These are phyloP conservation scores for Synanthedon andrenaeformis DNA, from an alignment of 2,888 invertebrate species.

Conservation along the genomic window DNA sequence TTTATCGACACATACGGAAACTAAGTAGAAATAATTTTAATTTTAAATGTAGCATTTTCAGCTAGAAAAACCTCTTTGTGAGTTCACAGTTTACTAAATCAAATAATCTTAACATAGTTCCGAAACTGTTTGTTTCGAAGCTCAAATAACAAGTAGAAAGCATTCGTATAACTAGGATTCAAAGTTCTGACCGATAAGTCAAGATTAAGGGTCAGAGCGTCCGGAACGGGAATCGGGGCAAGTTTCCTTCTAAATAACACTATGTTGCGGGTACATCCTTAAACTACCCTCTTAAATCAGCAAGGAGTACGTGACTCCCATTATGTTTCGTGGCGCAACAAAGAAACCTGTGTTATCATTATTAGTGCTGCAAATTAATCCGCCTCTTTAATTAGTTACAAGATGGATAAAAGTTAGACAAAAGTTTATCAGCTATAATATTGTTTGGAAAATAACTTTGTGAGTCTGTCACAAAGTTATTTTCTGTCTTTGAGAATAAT, in stretches of 20 bases:
- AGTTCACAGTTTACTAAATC: neutral
- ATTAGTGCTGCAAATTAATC: constrained; percentile 1
- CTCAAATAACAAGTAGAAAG: neutral
- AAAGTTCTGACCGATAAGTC: constrained; percentile 17
- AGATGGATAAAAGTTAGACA: neutral
- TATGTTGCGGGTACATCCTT: constrained; percentile 7
- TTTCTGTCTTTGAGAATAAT: too few species aligned
- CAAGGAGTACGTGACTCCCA: constrained; percentile 12
- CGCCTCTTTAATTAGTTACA: neutral
- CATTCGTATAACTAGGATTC: constrained; percentile 5
- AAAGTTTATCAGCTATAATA: neutral
- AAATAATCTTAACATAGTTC: neutral
- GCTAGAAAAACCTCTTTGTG: too few species aligned
- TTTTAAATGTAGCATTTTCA: too few species aligned
- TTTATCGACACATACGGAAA: too few species aligned
- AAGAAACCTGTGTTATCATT: constrained; percentile 5
- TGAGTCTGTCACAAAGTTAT: neutral
- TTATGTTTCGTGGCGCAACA: constrained; percentile 5
- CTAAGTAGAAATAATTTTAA: too few species aligned
- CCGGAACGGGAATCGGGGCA: constrained; percentile 13
- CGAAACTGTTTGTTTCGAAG: neutral
- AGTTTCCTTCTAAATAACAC: constrained; percentile 23
- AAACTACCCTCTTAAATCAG: constrained; percentile 16
- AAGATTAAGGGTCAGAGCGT: constrained; percentile 21
- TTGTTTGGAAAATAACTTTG: neutral